Base-by-base conservation (phyloP, 2,797 vertebrate genomes). In the Distichodus sexfasciatus region DNA sequence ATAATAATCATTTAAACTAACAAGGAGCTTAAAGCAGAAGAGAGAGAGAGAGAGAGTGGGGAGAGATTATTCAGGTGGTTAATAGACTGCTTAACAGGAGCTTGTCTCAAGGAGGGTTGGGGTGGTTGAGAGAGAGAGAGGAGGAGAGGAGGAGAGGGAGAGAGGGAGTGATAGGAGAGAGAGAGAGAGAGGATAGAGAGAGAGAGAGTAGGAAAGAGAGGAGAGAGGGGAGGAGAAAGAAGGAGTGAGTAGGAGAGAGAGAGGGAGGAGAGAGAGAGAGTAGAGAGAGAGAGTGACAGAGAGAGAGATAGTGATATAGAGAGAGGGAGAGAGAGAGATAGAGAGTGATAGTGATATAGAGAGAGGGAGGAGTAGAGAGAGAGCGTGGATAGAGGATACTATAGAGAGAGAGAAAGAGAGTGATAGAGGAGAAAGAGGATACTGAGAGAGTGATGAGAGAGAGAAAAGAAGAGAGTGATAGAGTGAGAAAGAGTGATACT, bases 391-490 rank as follows among this genome's bases (percentile, higher is more conserved):
- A n/a, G n/a, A n/a, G n/a, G n/a, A n/a, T n/a, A n/a, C n/a, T n/a
- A n/a, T n/a, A 17, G 43, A 28, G 44, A 10, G 38, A 36, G 38
- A 51, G 57, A 43, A 41, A 53, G 57, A 41, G 38, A 75, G 40
- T 15, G 44, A 59, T 23, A 54, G 8, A 43, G 48, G 24, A 40
- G 47, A 41, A 41, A 66, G 35, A 33, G 15, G 24, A 60, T 6
- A 44, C 17, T 28, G 40, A 57, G 63, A 57, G 23, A 19, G 6
- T 63, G 15, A 55, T 40, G 48, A 23, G 63, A 54, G 31, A 54
- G n/a, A 5, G 12, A 21, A 33, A 4, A 31, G 21, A 59, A 51
- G 64, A n/a, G n/a, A n/a, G n/a, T n/a, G n/a, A n/a, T n/a, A n/a
- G n/a, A n/a, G n/a, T n/a, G 15, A 53, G 55, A 29, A 19, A 14